Base-by-base conservation (phyloP, 2,888 invertebrate species). In the Sericinus montela region DNA sequence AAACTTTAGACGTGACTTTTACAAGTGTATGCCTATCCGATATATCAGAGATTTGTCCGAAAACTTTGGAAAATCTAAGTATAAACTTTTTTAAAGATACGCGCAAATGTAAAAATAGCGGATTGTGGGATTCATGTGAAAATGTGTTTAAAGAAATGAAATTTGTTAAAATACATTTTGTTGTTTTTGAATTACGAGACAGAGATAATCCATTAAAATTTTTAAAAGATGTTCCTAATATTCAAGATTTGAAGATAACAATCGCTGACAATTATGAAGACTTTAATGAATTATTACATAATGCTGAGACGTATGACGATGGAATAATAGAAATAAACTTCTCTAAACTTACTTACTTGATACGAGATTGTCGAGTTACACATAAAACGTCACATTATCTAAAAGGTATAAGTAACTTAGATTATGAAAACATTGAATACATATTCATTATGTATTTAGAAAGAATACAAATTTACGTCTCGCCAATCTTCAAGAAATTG, bases 361-460 rank as follows among this genome's bases (percentile, higher is more conserved):
- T 46, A 14, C 23, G 65, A 7, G 67, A 70, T 15, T 69, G 69
- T 25, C 59, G 63, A 9, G 57, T 70, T 0, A 64, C 65, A 7
- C 70, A 69, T 37, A 69, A 62, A 39, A 53, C 60, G 6, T 58
- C 64, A 0, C 52, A 48, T 40, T 59, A 61, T 25, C 49, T 74
- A 10, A 59, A 58, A 29, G 71, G 67, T 19, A 53, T 74, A 19
- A 54, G 63, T 0, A 62, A 59, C 25, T 51, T 74, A 30, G 57
- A 72, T 50, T 73, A 58, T 39, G 52, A 58, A 32, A 52, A 66
- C 37, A 45, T 72, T 1, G 73, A 72, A 52, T 74, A 69, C 39
- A 68, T 73, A 16, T 71, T 69, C 37, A 58, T 73, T 0, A 72
- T 72, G 70, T 69, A 67, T 47, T 60, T 69, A 28, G 69, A 69